These are phyloP conservation scores for Colius striatus DNA, from an alignment of 2,113 vertebrate species.

Conservation along the genomic window DNA sequence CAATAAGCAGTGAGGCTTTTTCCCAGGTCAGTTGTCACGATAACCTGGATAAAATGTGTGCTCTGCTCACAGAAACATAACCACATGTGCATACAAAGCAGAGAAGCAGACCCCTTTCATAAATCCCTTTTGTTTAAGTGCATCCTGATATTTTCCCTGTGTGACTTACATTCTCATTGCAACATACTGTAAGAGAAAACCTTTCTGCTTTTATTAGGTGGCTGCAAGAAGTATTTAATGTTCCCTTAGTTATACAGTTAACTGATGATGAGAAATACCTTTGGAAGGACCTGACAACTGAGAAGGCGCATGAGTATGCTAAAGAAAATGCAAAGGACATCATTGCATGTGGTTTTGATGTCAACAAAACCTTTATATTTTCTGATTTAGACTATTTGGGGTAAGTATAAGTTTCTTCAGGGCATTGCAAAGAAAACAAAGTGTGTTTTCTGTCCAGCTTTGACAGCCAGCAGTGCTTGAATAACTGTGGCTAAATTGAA, in stretches of 20 bases:
- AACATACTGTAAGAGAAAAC: not conserved
- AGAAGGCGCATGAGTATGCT: conserved; percentile 86
- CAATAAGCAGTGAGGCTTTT: not conserved
- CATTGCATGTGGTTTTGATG: conserved; percentile 94
- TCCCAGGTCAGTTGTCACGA: not conserved
- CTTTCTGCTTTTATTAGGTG: conserved; percentile 79
- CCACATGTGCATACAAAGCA: not conserved
- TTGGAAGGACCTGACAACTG: conserved; percentile 94
- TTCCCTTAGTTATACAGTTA: conserved; percentile 94
- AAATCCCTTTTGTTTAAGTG: not conserved
- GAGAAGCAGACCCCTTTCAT: not conserved
- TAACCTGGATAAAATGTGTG: not conserved
- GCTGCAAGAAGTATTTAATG: conserved; percentile 94
- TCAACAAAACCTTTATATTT: conserved; percentile 98
- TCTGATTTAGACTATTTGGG: conserved; percentile 97
- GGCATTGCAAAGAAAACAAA: not conserved
- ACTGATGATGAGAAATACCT: conserved; percentile 98
- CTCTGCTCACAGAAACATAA: not conserved
- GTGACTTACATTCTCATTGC: not conserved
- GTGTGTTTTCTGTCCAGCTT: not conserved
- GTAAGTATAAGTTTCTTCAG: conserved; percentile 74
- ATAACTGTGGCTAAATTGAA: not conserved
- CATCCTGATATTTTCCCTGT: not conserved
- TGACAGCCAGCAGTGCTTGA: not conserved
- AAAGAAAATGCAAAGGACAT: conserved; percentile 95